Base-by-base conservation (phyloP, 1,140 invertebrate species). In the Scaptomyza hsui region DNA sequence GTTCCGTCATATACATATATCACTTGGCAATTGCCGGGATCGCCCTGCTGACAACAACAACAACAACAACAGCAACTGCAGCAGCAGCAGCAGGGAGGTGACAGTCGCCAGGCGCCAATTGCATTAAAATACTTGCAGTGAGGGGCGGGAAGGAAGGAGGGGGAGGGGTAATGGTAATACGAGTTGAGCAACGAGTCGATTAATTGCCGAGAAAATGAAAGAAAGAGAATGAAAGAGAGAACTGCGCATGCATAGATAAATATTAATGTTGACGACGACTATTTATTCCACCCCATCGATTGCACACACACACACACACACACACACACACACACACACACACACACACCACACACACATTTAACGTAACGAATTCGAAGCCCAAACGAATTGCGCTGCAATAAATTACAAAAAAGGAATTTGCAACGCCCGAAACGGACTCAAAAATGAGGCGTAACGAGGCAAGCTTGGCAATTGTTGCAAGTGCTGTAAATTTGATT, bases 381-480 rank as follows among this genome's bases (percentile, higher is more conserved):
- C 79, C 79, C 75, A 79, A 85, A 79, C 80, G 72, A 83, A 83
- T 85, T 85, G 79, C 72, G 80, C 62, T 59, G 80, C 76, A 56
- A 85, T 83, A 83, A 83, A 83, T 73, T 62, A 75, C 65, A n/a
- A n/a, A 57, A 68, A 83, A 60, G 70, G 79, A 78, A 83, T 83
- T 83, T 45, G 79, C 61, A 69, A 83, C 72, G 79, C 79, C 79
- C 79, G 63, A 76, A 62, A 56, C 35, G 19, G 18, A 13, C 41
- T 24, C 55, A 69, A 69, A 69, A 69, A 62, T 49, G 57, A 62
- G 65, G 65, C 65, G 65, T 69, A 62, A 62, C 57, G 65, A 44
- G 41, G 21, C 21, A 39, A 15, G 1, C 35, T 35, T 53, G 3
- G 12, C 15, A 53, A 39, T n/a, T 62, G 19, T 10, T 59, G 64